These are phyloP conservation scores for Baccha elongata DNA, from an alignment of 2,888 invertebrate genomes.

Conservation along the genomic window DNA sequence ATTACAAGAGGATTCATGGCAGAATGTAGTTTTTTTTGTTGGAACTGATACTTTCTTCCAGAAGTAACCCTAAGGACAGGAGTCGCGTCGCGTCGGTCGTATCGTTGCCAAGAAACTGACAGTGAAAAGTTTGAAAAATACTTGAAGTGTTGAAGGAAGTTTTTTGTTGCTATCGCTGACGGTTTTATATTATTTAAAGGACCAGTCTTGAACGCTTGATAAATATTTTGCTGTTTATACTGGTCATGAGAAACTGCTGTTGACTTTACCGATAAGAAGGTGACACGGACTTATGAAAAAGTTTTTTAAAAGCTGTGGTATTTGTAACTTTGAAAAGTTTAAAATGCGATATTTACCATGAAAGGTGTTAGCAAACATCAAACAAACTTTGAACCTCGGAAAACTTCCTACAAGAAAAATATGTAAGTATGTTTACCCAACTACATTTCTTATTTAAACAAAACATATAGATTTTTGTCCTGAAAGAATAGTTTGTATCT, in stretches of 20 bases:
- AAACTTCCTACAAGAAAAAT: too few species aligned
- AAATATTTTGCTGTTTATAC: background rate
- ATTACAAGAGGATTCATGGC: constrained; percentile 34
- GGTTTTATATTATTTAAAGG: constrained; percentile 33
- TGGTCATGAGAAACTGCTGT: background rate
- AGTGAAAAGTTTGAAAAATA: constrained; percentile 42
- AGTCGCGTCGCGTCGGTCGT: background rate
- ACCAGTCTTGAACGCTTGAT: background rate
- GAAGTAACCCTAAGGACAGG: background rate
- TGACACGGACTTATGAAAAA: background rate
- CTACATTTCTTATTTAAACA: too few species aligned
- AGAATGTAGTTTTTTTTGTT: constrained; percentile 18
- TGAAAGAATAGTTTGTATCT: too few species aligned
- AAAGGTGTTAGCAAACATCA: too few species aligned
- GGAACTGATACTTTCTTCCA: constrained; percentile 28
- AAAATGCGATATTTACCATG: too few species aligned
- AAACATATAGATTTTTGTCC: too few species aligned
- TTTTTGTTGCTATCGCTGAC: constrained; percentile 27
- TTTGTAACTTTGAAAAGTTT: background rate
- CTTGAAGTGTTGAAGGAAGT: constrained; percentile 31
- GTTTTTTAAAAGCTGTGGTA: background rate
- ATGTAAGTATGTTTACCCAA: too few species aligned
- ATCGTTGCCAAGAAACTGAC: constrained; percentile 6
- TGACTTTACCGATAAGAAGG: background rate
- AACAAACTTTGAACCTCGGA: too few species aligned